A percentile compares a stretch with the other conserved stretches of the same genome.
Evolutionary conservation across 2,797 vertebrate genomes (phyloP).

Genomic region (Gallinago nigripennis): DNA sequence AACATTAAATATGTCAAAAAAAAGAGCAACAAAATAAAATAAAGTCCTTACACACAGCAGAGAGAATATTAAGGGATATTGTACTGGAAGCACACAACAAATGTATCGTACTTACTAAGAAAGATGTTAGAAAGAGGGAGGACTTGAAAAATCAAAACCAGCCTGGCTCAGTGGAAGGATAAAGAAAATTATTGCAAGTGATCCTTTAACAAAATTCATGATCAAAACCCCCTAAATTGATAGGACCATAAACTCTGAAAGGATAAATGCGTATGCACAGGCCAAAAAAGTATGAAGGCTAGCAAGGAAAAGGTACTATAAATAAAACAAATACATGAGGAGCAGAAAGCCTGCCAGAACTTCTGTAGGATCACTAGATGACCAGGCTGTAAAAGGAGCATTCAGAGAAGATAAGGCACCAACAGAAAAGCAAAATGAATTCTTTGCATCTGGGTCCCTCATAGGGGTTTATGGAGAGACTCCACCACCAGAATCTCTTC

Average conservation of each 20-base stretch:
- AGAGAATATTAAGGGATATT: not conserved
- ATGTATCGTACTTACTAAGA: not conserved
- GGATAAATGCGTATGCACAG: not conserved
- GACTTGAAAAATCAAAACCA: not conserved
- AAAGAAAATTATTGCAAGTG: not conserved
- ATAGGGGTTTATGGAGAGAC: not conserved
- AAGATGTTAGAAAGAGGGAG: not conserved
- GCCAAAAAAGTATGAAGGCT: not conserved
- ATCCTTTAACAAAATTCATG: conserved; percentile 34
- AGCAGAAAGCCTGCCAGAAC: conserved; percentile 18
- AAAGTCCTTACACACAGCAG: not conserved
- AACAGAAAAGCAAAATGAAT: not conserved
- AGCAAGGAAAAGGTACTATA: conserved; percentile 8
- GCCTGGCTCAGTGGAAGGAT: not conserved
- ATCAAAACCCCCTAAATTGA: not conserved
- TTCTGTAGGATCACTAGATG: not conserved
- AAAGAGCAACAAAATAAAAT: not conserved
- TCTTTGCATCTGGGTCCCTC: not conserved
- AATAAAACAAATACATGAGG: conserved; percentile 14
- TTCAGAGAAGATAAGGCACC: not conserved
- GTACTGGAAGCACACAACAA: not conserved
- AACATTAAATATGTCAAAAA: not conserved
- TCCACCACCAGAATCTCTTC: not conserved
- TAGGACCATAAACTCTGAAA: conserved; percentile 8
- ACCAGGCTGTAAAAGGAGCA: not conserved